These are phyloP conservation scores for Toxotes chatareus DNA, from an alignment of 2,113 vertebrate species.

Conservation along the genomic window DNA sequence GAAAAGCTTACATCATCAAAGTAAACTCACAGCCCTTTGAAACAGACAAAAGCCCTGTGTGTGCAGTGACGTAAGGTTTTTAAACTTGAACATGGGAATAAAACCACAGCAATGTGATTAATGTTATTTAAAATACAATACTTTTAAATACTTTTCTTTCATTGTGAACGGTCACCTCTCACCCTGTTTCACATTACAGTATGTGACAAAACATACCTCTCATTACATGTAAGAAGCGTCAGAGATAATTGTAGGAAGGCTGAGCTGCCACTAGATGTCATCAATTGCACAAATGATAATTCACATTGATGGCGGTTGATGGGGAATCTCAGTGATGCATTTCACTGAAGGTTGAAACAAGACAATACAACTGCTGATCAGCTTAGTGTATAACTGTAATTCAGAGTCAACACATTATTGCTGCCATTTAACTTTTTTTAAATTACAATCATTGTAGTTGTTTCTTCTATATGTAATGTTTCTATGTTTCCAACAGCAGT, in stretches of 20 bases:
- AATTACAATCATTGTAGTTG: no score
- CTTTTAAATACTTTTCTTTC: neutral
- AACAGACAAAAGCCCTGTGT: slow-evolving; percentile 1
- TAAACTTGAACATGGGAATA: neutral
- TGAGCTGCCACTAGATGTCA: neutral
- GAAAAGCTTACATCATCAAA: slow-evolving; percentile 21
- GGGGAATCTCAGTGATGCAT: no score
- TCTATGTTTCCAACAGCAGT: no score
- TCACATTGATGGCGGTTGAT: neutral
- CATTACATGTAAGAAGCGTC: no score
- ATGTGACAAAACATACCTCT: neutral
- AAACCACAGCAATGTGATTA: neutral
- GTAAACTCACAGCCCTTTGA: slow-evolving; percentile 19
- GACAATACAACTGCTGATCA: neutral
- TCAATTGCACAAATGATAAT: neutral
- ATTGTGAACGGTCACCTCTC: neutral
- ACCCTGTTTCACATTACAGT: neutral
- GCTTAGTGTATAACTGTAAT: neutral
- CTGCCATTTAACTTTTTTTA: no score
- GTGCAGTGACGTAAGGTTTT: neutral
- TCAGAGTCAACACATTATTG: no score
- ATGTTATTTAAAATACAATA: neutral
- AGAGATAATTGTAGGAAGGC: neutral
- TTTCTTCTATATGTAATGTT: no score
- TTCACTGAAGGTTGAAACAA: neutral